Conservation (phyloP, 1,140 invertebrate genomes). For the Drosophila takahashii region DNA sequence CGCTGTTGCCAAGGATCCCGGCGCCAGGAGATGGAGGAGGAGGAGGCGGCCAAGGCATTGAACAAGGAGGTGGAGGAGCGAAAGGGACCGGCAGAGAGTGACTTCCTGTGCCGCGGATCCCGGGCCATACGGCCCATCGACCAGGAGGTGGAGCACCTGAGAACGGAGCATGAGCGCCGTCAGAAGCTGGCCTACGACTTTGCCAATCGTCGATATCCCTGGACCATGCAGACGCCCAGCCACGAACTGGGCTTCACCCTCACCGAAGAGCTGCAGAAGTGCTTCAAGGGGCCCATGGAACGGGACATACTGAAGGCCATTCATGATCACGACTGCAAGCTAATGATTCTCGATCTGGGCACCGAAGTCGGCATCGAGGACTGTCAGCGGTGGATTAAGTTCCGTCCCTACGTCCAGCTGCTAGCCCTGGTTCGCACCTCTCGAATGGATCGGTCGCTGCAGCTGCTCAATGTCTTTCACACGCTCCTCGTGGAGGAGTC, state of each 20-base stretch:
- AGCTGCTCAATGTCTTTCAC: slow-evolving; percentile 58
- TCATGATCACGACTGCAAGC: slow-evolving; percentile 44
- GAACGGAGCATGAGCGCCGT: slow-evolving; percentile 30
- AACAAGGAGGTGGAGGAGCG: slow-evolving; percentile 11
- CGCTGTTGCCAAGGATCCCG: slow-evolving; percentile 42
- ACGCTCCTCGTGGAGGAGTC: slow-evolving; percentile 57
- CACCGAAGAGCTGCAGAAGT: slow-evolving; percentile 19
- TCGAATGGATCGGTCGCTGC: slow-evolving; percentile 50
- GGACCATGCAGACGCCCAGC: slow-evolving; percentile 68
- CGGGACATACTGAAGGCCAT: slow-evolving; percentile 49
- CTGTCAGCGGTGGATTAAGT: slow-evolving; percentile 70
- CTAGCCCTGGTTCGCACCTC: slow-evolving; percentile 55
- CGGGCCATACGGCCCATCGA: slow-evolving; percentile 42
- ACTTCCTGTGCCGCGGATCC: slow-evolving; percentile 9
- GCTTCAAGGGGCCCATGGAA: slow-evolving; percentile 49
- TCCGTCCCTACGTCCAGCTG: slow-evolving; percentile 57
- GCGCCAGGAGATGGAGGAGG: slow-evolving; percentile 2
- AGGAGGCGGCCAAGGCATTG: slow-evolving; percentile 9
- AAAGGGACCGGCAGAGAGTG: neutral
- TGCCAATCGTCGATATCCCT: slow-evolving; percentile 65
- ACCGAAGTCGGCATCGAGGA: slow-evolving; percentile 52
- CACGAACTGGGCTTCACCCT: slow-evolving; percentile 51
- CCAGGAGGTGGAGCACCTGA: slow-evolving; percentile 9
- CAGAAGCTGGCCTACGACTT: slow-evolving; percentile 67
- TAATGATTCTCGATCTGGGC: slow-evolving; percentile 70